Evolutionary conservation across 1,140 invertebrate species (phyloP).

Genomic region (Neoseiulus cucumeris): DNA sequence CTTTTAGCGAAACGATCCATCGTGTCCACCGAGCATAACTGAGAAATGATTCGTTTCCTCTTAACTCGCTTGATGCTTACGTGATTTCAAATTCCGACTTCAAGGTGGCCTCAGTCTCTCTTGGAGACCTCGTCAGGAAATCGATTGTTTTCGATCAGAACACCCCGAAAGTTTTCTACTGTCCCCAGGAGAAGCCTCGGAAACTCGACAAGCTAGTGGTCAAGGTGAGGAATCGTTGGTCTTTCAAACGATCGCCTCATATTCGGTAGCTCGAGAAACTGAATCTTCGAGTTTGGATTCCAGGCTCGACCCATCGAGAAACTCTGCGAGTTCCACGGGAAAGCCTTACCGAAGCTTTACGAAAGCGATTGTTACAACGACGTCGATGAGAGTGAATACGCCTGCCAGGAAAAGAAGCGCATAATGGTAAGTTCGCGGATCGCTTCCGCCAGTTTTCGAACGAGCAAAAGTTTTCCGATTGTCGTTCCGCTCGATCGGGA

Average conservation of each 20-base stretch:
- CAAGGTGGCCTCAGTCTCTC: constrained; percentile 18
- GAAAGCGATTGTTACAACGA: constrained; percentile 61
- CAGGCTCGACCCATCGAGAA: constrained; percentile 42
- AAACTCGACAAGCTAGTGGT: constrained; percentile 31
- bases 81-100: neutral
- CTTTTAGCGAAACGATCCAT: too few species aligned
- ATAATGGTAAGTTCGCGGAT: constrained; percentile 44
- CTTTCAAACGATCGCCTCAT: neutral
- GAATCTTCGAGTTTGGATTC: neutral
- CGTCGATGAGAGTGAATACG: constrained; percentile 54
- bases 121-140: constrained; percentile 54
- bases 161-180: constrained; percentile 61
- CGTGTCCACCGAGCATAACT: neutral
- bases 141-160: constrained; percentile 61
- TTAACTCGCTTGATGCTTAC: neutral
- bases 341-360: constrained; percentile 43
- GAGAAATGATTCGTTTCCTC: neutral
- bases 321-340: constrained; percentile 51
- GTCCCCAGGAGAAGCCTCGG: constrained; percentile 50
- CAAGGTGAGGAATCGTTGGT: constrained; percentile 20
- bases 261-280: neutral
- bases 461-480: too few species aligned
- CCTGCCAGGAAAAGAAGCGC: constrained; percentile 57
- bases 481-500: too few species aligned
- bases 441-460: too few species aligned